Evolutionary conservation across 2,888 invertebrate species (phyloP), one percentile per base, ranked within the genome.

Genomic region (Cepaea hortensis): DNA sequence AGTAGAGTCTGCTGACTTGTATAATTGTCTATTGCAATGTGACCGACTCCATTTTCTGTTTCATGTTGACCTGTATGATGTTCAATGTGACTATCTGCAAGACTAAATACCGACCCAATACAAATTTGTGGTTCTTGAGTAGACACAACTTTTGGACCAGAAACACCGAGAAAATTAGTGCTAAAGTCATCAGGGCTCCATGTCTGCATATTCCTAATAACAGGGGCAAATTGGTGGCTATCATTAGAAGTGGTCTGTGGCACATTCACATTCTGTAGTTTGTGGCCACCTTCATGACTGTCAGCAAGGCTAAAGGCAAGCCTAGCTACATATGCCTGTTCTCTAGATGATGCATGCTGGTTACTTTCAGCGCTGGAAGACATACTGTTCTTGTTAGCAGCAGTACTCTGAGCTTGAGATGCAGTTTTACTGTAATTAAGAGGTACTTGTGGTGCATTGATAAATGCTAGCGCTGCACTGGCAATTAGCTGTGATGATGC

Each of bases 91-190:
- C 20, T 55, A 13, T 62, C 62, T 62, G 79, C 79, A 79, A 79
- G 79, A 65, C 62, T 35, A 79, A 79, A 62, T 62, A 79, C 79
- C 9, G 79, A 79, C 15, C 62, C 79, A 79, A 79, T 79, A 61
- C 61, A 62, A 62, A 79, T 62, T 15, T 79, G 35, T 11, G 79
- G 62, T 15, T 35, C 62, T 79, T 62, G 62, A 9, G 61, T 55
- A 55, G 50, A 3, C 23, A n/a, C 55, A 7, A 55, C 15, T 11
- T 35, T 35, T 7, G 55, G n/a, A 77, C n/a, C n/a, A 55, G 55
- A 55, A 20, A 15, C 9, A 15, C 9, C 15, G 13, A 55, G 6
- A 48, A 11, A 18, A 6, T 76, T 48, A 50, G 50, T 50, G 20
- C 50, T 20, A 3, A 15, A 20, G 6, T 55, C 20, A 48, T 46